These are phyloP conservation scores for Cephus rjabovi DNA, from an alignment of 2,888 invertebrate species.

Conservation along the genomic window DNA sequence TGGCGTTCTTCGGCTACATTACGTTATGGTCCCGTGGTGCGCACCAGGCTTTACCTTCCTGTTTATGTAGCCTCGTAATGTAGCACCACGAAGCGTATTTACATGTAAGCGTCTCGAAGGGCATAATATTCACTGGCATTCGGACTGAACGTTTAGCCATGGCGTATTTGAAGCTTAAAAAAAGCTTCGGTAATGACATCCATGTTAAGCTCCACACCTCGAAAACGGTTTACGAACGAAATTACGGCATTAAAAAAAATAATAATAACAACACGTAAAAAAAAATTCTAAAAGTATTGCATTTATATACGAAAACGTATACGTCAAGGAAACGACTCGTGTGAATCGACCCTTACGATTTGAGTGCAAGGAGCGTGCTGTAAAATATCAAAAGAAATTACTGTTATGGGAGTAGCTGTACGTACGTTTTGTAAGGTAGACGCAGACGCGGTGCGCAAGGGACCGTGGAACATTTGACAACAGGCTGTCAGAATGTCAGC, in stretches of 20 bases:
- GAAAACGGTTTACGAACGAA: no score
- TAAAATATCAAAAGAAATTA: conserved; percentile 17
- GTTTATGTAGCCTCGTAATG: background rate
- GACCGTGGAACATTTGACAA: conserved; percentile 63
- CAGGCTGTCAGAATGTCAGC: conserved; percentile 61
- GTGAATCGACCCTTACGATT: conserved; percentile 21
- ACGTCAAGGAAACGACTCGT: conserved; percentile 2
- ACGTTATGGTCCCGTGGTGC: conserved; percentile 4
- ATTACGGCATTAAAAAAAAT: no score
- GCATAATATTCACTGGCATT: no score
- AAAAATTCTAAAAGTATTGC: no score
- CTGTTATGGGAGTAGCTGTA: conserved; percentile 21
- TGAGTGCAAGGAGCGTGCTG: background rate
- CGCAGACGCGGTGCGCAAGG: conserved; percentile 41
- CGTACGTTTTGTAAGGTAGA: background rate
- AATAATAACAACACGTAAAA: no score
- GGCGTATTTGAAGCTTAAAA: no score
- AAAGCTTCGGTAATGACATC: no score
- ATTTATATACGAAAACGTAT: no score
- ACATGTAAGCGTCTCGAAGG: no score
- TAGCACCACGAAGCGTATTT: no score
- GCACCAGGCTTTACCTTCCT: background rate
- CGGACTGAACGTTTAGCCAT: no score
- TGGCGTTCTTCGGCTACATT: conserved; percentile 4
- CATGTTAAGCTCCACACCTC: no score